phyloP scores from a whole-genome alignment of 2,888 invertebrate species.

The Eremobia ochroleuca region DNA sequence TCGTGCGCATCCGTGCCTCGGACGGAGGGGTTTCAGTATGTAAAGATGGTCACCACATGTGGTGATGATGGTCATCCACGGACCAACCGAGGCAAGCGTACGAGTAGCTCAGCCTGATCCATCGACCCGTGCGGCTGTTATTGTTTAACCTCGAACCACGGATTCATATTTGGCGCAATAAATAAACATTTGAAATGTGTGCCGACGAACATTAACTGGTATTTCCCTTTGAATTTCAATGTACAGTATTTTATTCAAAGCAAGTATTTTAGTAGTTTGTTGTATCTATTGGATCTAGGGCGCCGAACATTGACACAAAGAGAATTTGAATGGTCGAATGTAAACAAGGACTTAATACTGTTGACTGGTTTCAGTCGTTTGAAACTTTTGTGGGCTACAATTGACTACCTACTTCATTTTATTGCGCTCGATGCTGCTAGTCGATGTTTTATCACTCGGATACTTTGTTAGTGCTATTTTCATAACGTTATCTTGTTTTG shows the following conservation, averaged over 20 bases:
- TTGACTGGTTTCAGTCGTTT: slow-evolving; percentile 33
- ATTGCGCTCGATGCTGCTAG: neutral
- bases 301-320: slow-evolving; percentile 28
- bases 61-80: too few relatives aligned
- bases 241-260: neutral
- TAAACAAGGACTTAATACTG: slow-evolving; percentile 40
- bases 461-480: too few relatives aligned
- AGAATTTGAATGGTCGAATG: slow-evolving; percentile 45
- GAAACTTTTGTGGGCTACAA: slow-evolving; percentile 29
- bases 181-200: neutral
- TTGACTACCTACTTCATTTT: slow-evolving; percentile 1
- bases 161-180: too few relatives aligned
- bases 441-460: neutral
- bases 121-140: too few relatives aligned
- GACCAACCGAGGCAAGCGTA: too few relatives aligned
- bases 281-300: neutral
- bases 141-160: too few relatives aligned
- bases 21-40: too few relatives aligned
- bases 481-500: too few relatives aligned
- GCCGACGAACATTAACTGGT: neutral
- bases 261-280: neutral
- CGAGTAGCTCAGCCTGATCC: too few relatives aligned
- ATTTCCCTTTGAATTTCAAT: neutral
- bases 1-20: too few relatives aligned
- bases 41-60: too few relatives aligned